Evolutionary conservation across 2,888 invertebrate genomes (phyloP).

Genomic region (Dione juno): DNA sequence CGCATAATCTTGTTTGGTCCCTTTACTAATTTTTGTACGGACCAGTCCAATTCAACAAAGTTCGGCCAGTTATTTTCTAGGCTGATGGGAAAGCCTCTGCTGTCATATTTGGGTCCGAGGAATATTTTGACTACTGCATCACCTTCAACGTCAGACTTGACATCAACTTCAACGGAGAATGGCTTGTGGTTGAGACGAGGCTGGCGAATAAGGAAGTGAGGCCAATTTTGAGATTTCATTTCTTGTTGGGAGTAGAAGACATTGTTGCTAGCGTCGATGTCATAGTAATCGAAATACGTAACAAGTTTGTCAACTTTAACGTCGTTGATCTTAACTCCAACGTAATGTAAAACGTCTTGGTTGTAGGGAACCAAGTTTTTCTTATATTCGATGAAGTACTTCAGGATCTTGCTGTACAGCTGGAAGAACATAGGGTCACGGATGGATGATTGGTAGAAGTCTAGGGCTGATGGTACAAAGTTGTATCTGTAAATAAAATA

Average conservation of each 20-base stretch:
- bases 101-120: conserved; percentile 88
- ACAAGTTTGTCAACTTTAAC: conserved; percentile 84
- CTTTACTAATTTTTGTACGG: conserved; percentile 81
- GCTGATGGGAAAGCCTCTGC: conserved; percentile 76
- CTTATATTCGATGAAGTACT: conserved; percentile 85
- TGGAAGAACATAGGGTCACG: conserved; percentile 89
- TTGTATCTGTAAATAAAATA: conserved; percentile 52
- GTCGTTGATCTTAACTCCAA: conserved; percentile 84
- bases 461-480: conserved; percentile 83
- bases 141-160: conserved; percentile 83
- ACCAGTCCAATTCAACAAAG: conserved; percentile 85
- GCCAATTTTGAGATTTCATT: conserved; percentile 62
- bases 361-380: conserved; percentile 83
- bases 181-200: conserved; percentile 88
- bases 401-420: conserved; percentile 84
- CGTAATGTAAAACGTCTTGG: conserved; percentile 80
- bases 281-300: conserved; percentile 87
- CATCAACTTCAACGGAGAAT: conserved; percentile 84
- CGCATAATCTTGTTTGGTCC: conserved; percentile 87
- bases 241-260: conserved; percentile 61
- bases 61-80: conserved; percentile 83
- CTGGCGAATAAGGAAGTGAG: conserved; percentile 84
- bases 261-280: conserved; percentile 85
- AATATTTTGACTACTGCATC: conserved; percentile 86
- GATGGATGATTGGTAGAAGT: conserved; percentile 85